phyloP scores from a whole-genome alignment of 2,888 invertebrate species.

The Erpobdella octoculata region DNA sequence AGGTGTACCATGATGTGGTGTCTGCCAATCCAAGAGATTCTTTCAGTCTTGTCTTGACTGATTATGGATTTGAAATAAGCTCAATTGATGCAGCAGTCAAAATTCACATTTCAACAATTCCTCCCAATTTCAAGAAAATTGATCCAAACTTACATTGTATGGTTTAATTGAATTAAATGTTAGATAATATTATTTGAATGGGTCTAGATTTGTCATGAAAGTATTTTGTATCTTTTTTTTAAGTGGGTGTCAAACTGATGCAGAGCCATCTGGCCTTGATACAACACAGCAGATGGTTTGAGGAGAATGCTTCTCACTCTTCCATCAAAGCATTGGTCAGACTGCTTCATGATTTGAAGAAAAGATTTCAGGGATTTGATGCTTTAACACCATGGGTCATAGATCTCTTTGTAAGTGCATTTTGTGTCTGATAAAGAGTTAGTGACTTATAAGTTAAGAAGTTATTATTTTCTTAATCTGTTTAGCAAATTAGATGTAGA shows the following conservation, averaged over 20 bases:
- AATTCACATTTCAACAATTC: slow-evolving; percentile 83
- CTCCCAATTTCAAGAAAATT: slow-evolving; percentile 82
- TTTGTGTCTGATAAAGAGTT: no score
- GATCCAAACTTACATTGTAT: slow-evolving; percentile 72
- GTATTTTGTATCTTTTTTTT: no score
- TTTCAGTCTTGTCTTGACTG: slow-evolving; percentile 55
- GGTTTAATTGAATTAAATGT: background rate
- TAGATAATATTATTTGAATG: background rate
- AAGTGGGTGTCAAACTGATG: slow-evolving; percentile 65
- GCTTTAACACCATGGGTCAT: slow-evolving; percentile 92
- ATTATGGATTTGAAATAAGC: slow-evolving; percentile 79
- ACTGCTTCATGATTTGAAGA: slow-evolving; percentile 80
- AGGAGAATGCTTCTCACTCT: slow-evolving; percentile 92
- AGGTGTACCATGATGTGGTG: slow-evolving; percentile 15
- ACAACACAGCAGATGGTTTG: slow-evolving; percentile 92
- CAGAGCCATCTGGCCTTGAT: slow-evolving; percentile 85
- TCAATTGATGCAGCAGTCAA: slow-evolving; percentile 76
- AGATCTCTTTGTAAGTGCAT: slow-evolving; percentile 64
- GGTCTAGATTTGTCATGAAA: background rate
- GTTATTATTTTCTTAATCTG: background rate
- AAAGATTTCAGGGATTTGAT: slow-evolving; percentile 78
- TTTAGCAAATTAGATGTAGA: no score
- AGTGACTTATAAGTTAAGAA: background rate
- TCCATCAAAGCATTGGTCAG: slow-evolving; percentile 70
- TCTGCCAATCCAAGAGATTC: background rate